Base-by-base conservation (phyloP, 2,888 invertebrate genomes). In the Perdita meconis region DNA sequence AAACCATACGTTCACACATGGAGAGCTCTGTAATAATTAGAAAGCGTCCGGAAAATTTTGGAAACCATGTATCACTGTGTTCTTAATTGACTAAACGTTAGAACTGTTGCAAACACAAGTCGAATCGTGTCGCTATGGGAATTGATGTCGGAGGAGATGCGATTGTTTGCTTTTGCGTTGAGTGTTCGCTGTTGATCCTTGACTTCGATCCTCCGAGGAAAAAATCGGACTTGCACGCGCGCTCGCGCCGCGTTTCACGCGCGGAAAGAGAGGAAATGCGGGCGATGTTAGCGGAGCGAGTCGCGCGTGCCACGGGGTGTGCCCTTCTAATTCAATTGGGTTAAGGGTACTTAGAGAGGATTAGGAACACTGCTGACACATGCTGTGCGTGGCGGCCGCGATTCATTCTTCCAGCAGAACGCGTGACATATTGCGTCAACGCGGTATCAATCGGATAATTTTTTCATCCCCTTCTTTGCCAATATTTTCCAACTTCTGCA, bases 321-420 rank as follows among this genome's bases (percentile, higher is more conserved):
- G 78, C 73, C 67, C 78, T 86, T 84, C 82, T 90, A 91, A 91
- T 91, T 90, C 88, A 91, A 91, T 91, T 91, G 89, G 89, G 90
- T 90, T 90, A 90, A 90, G 89, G 90, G 87, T 90, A 89, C 87
- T 91, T 90, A 89, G 85, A 81, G 83, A 75, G 84, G 91, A 91
- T 91, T 91, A 90, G 87, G 91, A 89, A 83, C 91, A 89, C 84
- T 88, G 89, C 90, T 91, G 91, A 90, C 90, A 89, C 86, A 84
- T 67, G 81, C 86, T 82, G 80, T 83, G 30, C 30, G 70, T 85
- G 83, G 79, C 83, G 81, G 51, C 76, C 60, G 67, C 74, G 74
- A 69, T 78, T 78, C 78, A 59, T 63, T 73, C 61, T 44, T 26
- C 22, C 30, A 36, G 36, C 44, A 12, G 30, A 22, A 3, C 55